Evolutionary conservation across 2,113 vertebrate genomes (phyloP), one percentile per base, ranked within the genome.

Genomic region (Apistogramma diplotaenia): DNA sequence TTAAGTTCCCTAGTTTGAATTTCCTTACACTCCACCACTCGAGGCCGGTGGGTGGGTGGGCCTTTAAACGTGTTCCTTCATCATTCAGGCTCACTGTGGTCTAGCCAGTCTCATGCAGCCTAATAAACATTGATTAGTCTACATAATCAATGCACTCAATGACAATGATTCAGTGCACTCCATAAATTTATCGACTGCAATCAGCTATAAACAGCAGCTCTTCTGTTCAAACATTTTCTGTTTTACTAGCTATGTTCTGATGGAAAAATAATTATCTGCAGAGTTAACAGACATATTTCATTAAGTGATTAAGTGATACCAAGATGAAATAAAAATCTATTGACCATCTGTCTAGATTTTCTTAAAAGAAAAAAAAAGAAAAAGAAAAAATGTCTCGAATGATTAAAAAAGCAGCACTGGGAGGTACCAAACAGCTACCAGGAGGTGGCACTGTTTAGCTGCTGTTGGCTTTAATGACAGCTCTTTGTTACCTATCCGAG

Each of bases 101-200:
- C 83, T 77, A 71, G 87, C 81, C 82, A 58, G 77, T 84, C 76
- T 83, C 49, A 71, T 84, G 83, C 83, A 85, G 74, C 57, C 82
- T 91, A 91, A 91, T 91, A 90, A 88, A 89, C 89, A 94, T 94
- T 93, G 93, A 94, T 93, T 92, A 94, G 85, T 80, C 51, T 51
- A 77, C 88, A 89, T 93, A 93, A 94, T 94, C 93, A 92, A 94
- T 94, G 83, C 87, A 85, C 91, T 93, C 93, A 89, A 93, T 92
- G 93, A 94, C 93, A 94, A 93, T 93, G 93, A 94, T 93, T 93
- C 87, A 94, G 92, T 89, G 70, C 85, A 27, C 89, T 92, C 93
- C 90, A 93, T 91, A 89, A 91, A 91, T 92, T 85, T 91, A 94
- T 94, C 59, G 91, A 94, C 90, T 80, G 71, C 85, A 90, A 89